Conservation (phyloP, 2,797 vertebrate species). For the Alexandromys oeconomus region DNA sequence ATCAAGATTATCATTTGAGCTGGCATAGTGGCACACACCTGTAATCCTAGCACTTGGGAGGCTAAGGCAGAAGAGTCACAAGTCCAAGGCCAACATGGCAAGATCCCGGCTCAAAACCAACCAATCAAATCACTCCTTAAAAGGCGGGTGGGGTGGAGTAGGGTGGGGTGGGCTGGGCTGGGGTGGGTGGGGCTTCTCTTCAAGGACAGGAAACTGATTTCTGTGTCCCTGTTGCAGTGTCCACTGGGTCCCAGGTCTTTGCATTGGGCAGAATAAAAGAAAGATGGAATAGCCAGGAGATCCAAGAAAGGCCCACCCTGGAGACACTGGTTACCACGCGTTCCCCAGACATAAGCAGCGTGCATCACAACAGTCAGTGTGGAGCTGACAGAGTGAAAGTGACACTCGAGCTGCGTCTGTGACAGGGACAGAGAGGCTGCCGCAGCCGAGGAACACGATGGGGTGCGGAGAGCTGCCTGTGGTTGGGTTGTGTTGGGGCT, state of each 20-base stretch:
- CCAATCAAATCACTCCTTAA: background rate
- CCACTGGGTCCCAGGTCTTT: background rate
- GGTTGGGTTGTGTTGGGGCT: background rate
- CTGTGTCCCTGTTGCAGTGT: accelerated
- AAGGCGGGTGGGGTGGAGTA: accelerated
- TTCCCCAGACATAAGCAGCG: background rate
- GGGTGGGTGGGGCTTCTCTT: background rate
- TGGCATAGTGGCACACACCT: background rate
- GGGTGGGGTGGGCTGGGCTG: background rate
- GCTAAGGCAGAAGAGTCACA: background rate
- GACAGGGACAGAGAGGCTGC: background rate
- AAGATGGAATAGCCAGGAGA: too few species aligned
- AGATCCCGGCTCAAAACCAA: background rate
- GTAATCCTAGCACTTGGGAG: background rate
- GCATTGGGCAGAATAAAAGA: background rate
- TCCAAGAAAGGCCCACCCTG: accelerated
- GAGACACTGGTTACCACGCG: background rate
- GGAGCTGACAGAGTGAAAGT: background rate
- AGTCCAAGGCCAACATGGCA: background rate
- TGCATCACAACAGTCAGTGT: background rate
- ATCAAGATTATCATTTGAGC: background rate
- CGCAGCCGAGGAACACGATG: accelerated
- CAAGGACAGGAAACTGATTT: background rate
- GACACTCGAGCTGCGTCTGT: background rate
- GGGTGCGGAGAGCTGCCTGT: background rate